These are phyloP conservation scores for Hybos culiciformis DNA, from an alignment of 2,888 invertebrate species.

Conservation along the genomic window DNA sequence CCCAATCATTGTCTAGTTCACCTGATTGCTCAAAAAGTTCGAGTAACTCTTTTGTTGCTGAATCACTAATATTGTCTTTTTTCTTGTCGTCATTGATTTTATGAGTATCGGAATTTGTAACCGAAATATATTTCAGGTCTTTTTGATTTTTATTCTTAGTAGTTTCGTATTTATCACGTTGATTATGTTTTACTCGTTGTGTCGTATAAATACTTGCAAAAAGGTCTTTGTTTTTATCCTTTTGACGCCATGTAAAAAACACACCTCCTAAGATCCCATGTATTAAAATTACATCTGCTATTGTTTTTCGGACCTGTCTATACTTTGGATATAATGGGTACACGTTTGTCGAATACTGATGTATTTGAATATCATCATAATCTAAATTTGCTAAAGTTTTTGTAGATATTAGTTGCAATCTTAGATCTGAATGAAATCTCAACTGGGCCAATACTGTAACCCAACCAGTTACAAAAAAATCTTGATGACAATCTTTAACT, in stretches of 20 bases:
- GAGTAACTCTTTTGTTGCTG: slow-evolving; percentile 34
- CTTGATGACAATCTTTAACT: slow-evolving; percentile 40
- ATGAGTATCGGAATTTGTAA: slow-evolving; percentile 10
- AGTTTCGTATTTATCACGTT: not conserved
- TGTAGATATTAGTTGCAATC: slow-evolving; percentile 50
- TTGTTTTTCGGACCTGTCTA: slow-evolving; percentile 42
- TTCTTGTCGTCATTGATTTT: too few species aligned
- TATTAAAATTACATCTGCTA: slow-evolving; percentile 76
- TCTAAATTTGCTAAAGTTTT: slow-evolving; percentile 61
- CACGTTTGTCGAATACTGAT: slow-evolving; percentile 51
- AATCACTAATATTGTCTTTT: slow-evolving; percentile 28
- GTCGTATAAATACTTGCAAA: too few species aligned
- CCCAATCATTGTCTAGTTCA: slow-evolving; percentile 33
- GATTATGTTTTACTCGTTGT: slow-evolving; percentile 40
- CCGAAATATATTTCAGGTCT: slow-evolving; percentile 4
- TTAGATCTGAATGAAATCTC: slow-evolving; percentile 46
- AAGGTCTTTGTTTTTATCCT: slow-evolving; percentile 49
- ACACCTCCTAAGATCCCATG: slow-evolving; percentile 85
- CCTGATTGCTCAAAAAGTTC: slow-evolving; percentile 28
- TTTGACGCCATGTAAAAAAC: slow-evolving; percentile 87
- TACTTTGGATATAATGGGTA: slow-evolving; percentile 67
- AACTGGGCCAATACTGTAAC: slow-evolving; percentile 52
- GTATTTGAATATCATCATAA: slow-evolving; percentile 39
- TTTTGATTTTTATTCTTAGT: not conserved
- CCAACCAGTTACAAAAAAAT: slow-evolving; percentile 55